phyloP scores from a whole-genome alignment of 2,113 vertebrate genomes.

The human (Homo sapiens) region GRCh38 chr19:48556001-48556500 shows the following conservation, averaged over 20 bases:
- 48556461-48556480: not conserved
- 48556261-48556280: not conserved
- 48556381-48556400: not conserved
- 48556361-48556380: not conserved
- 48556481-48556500: not conserved
- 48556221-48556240: too few species aligned
- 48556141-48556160: not conserved
- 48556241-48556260: fast-evolving
- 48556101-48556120: fast-evolving
- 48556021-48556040: too few species aligned
- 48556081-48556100: fast-evolving
- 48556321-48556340: not conserved
- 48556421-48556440: not conserved
- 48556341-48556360: not conserved
- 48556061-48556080: too few species aligned
- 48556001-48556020: too few species aligned
- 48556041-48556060: too few species aligned
- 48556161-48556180: not conserved
- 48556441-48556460: not conserved
- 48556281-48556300: not conserved
- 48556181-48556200: not conserved
- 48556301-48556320: fast-evolving
- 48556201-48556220: not conserved
- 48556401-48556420: not conserved
- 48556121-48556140: not conserved